Percentiles rank a stretch among this genome's conserved stretches.
These are phyloP conservation scores for Leptopilina syphax DNA, from an alignment of 2,888 invertebrate genomes.

Conservation along the genomic window DNA sequence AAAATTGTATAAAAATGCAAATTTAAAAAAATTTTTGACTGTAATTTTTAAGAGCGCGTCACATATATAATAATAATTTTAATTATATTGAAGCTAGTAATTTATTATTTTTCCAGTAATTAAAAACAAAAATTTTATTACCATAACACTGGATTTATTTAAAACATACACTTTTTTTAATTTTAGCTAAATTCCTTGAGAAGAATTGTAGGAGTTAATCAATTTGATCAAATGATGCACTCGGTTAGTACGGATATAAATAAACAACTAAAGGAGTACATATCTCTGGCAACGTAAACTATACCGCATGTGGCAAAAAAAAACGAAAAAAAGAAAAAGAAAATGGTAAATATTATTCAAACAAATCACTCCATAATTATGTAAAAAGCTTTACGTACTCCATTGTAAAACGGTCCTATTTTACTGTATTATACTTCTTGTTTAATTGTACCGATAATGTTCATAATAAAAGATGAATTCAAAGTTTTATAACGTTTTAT, in stretches of 20 bases:
- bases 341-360: conserved; percentile 46
- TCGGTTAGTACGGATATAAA: conserved; percentile 45
- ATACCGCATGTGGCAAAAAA: not conserved
- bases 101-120: too few species aligned
- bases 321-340: not conserved
- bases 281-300: conserved; percentile 40
- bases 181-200: conserved; percentile 84
- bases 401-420: conserved; percentile 72
- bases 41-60: too few species aligned
- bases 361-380: conserved; percentile 59
- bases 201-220: conserved; percentile 85
- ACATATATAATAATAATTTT: too few species aligned
- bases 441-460: conserved; percentile 73
- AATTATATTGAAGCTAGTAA: too few species aligned
- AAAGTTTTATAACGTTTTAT: not conserved
- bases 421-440: conserved; percentile 72
- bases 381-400: conserved; percentile 67
- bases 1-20: too few species aligned
- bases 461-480: conserved; percentile 67
- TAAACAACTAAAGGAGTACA: conserved; percentile 50
- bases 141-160: too few species aligned
- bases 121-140: too few species aligned
- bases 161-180: conserved; percentile 39
- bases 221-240: conserved; percentile 81
- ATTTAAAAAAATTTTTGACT: too few species aligned